phyloP scores from a whole-genome alignment of 2,888 invertebrate species.

The Seira ritae region DNA sequence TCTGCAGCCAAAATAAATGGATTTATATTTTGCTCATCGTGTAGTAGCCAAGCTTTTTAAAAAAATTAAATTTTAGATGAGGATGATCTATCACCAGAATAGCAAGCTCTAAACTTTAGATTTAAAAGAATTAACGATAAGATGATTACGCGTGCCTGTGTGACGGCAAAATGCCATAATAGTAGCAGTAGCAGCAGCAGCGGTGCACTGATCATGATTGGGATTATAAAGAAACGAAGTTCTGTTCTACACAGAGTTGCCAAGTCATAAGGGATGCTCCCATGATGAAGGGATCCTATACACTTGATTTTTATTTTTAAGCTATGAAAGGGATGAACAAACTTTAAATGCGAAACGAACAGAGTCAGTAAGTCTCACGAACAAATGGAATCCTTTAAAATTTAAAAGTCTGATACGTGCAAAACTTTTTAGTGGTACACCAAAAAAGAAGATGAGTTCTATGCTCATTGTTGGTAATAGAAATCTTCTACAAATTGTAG shows the following conservation, averaged over 20 bases:
- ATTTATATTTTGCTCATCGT: neutral
- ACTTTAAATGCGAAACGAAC: neutral
- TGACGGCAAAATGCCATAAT: conserved; percentile 55
- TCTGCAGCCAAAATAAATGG: too few species aligned
- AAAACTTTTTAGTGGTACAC: conserved; percentile 5
- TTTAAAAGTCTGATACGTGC: neutral
- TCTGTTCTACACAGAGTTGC: neutral
- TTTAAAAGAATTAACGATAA: conserved; percentile 3
- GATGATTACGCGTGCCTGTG: conserved; percentile 24
- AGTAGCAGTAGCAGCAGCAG: conserved; percentile 7
- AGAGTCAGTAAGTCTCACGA: neutral
- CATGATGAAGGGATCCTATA: neutral
- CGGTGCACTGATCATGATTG: neutral
- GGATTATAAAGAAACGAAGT: neutral
- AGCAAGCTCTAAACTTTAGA: neutral
- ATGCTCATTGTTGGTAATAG: conserved; percentile 51
- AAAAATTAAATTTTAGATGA: conserved; percentile 3
- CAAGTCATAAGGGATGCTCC: neutral
- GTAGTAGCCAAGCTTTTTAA: neutral
- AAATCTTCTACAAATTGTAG: conserved; percentile 63
- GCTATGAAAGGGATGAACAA: neutral
- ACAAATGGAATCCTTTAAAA: neutral
- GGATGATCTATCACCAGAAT: conserved; percentile 7
- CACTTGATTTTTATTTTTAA: conserved; percentile 1
- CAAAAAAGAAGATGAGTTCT: conserved; percentile 39